Percentiles rank a stretch among this genome's conserved stretches.
Conservation (phyloP, 2,888 invertebrate genomes). For the Ophion slaviceki region DNA sequence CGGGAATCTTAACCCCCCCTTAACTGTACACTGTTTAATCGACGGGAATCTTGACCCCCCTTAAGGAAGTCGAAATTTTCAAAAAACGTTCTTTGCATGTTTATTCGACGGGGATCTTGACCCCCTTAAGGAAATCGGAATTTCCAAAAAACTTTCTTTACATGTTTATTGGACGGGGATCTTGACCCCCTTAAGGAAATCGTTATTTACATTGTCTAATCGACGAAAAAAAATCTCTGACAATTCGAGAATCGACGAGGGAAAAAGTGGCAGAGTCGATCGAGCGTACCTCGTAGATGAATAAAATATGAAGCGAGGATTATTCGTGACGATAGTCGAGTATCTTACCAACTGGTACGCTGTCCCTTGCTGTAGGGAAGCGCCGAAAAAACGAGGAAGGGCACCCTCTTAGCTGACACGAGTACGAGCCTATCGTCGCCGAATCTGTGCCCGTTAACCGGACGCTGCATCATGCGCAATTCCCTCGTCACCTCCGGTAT, state of each 20-base stretch:
- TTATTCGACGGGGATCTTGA: too few relatives aligned
- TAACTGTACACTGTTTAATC: too few relatives aligned
- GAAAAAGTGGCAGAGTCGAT: background rate
- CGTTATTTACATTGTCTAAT: too few relatives aligned
- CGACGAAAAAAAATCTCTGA: background rate
- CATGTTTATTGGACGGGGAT: too few relatives aligned
- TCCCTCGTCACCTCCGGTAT: constrained; percentile 82
- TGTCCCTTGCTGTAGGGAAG: constrained; percentile 92
- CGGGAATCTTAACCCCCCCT: too few relatives aligned
- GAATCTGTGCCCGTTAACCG: constrained; percentile 88
- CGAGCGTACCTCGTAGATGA: background rate
- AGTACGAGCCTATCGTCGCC: constrained; percentile 93
- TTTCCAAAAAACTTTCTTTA: too few relatives aligned
- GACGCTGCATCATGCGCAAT: constrained; percentile 84
- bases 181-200: too few relatives aligned
- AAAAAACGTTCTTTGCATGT: too few relatives aligned
- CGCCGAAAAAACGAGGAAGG: constrained; percentile 94
- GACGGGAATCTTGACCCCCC: too few relatives aligned
- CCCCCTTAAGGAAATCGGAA: too few relatives aligned
- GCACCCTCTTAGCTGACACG: constrained; percentile 90
- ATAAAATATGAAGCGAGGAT: background rate
- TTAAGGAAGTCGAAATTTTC: too few relatives aligned
- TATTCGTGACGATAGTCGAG: background rate
- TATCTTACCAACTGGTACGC: constrained; percentile 86
- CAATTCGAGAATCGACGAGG: background rate